These are phyloP conservation scores for Passerina amoena DNA, from an alignment of 2,113 vertebrate species.

Conservation along the genomic window DNA sequence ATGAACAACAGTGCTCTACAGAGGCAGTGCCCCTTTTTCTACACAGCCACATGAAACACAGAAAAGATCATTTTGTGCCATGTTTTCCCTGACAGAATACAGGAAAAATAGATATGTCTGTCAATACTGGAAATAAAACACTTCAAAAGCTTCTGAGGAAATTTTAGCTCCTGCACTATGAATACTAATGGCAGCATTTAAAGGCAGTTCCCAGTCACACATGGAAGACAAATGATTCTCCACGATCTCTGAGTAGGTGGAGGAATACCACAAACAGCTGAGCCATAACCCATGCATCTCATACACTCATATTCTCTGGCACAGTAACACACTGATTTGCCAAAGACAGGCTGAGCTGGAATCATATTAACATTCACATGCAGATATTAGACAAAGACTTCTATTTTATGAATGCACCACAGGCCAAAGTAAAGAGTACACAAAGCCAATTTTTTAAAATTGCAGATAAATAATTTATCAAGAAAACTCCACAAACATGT, in stretches of 20 bases:
- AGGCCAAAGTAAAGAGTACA: not conserved
- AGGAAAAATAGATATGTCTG: not conserved
- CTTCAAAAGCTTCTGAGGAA: not conserved
- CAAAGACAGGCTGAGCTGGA: not conserved
- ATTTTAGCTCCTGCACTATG: not conserved
- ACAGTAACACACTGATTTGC: not conserved
- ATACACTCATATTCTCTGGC: not conserved
- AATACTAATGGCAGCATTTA: not conserved
- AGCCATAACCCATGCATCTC: not conserved
- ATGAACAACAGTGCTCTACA: not conserved
- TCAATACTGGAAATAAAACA: not conserved
- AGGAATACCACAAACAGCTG: conserved; percentile 29
- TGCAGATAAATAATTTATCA: not conserved
- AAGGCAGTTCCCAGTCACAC: not conserved
- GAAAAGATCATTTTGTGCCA: not conserved
- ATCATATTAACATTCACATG: not conserved
- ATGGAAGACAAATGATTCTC: not conserved
- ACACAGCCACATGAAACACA: not conserved
- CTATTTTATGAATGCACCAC: not conserved
- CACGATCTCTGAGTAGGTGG: not conserved
- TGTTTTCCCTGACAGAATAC: not conserved
- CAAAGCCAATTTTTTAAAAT: not conserved
- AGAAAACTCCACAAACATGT: not conserved
- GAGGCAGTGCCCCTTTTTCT: not conserved
- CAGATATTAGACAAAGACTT: not conserved